These are phyloP conservation scores for Acleris holmiana DNA, from an alignment of 2,888 invertebrate genomes.

Conservation along the genomic window DNA sequence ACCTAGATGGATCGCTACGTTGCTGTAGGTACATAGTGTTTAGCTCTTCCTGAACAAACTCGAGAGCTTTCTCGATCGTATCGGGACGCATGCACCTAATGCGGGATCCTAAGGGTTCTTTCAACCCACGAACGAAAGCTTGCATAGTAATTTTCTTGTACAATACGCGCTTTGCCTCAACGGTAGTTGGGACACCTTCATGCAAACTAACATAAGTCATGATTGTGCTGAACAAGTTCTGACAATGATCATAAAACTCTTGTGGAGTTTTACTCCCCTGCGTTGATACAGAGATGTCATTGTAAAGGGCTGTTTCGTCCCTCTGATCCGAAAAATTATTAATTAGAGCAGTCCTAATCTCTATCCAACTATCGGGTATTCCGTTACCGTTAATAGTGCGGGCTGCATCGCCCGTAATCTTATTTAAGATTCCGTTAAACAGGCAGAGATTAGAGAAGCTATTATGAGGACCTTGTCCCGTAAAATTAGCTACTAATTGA, in stretches of 20 bases:
- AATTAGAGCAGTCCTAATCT: not conserved
- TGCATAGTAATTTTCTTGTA: slow-evolving; percentile 39
- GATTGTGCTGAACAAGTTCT: slow-evolving; percentile 38
- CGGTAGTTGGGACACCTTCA: slow-evolving; percentile 24
- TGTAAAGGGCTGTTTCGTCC: slow-evolving; percentile 1
- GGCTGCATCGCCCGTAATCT: not conserved
- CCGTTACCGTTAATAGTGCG: not conserved
- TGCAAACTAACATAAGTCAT: slow-evolving; percentile 34
- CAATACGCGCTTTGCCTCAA: slow-evolving; percentile 36
- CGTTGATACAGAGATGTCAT: not conserved
- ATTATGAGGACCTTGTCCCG: not conserved
- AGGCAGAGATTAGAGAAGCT: not conserved
- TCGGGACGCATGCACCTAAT: slow-evolving; percentile 42
- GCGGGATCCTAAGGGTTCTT: slow-evolving; percentile 41
- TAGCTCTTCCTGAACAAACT: slow-evolving; percentile 5
- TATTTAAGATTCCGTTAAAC: slow-evolving; percentile 6
- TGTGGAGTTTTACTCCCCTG: not conserved
- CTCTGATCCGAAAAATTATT: slow-evolving; percentile 1
- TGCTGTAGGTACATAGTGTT: slow-evolving; percentile 34
- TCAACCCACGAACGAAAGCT: slow-evolving; percentile 38
- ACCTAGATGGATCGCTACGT: slow-evolving; percentile 1
- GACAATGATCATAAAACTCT: slow-evolving; percentile 33
- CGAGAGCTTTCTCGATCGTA: slow-evolving; percentile 28
- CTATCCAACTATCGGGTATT: not conserved
- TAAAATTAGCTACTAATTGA: not conserved